phyloP scores from a whole-genome alignment of 2,888 invertebrate genomes.

The Pyrrhia umbra region DNA sequence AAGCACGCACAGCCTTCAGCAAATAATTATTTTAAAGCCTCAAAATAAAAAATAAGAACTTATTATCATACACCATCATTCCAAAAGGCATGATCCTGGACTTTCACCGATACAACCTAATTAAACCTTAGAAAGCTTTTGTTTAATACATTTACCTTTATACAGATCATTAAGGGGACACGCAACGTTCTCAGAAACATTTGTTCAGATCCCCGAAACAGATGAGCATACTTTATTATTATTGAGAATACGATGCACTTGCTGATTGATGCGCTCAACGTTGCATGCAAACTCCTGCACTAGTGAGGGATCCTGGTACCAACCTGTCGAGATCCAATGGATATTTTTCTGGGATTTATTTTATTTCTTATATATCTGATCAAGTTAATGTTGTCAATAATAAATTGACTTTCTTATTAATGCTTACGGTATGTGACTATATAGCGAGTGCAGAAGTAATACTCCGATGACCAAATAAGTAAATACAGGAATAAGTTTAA shows the following conservation, averaged over 20 bases:
- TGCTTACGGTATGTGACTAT: constrained; percentile 7
- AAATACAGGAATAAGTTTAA: constrained; percentile 22
- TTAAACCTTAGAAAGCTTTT: constrained; percentile 62
- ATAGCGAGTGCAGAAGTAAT: neutral
- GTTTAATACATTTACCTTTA: constrained; percentile 61
- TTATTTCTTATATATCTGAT: constrained; percentile 45
- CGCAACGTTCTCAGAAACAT: constrained; percentile 78
- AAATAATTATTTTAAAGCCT: constrained; percentile 23
- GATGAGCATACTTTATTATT: constrained; percentile 79
- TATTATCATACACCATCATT: constrained; percentile 34
- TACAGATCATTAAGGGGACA: constrained; percentile 64
- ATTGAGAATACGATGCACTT: constrained; percentile 71
- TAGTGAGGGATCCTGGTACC: constrained; percentile 47
- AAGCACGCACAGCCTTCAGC: neutral
- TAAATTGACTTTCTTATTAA: constrained; percentile 39
- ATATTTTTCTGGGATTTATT: constrained; percentile 49
- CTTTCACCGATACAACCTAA: constrained; percentile 57
- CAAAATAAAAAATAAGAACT: constrained; percentile 1
- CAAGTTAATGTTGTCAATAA: constrained; percentile 41
- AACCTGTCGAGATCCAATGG: constrained; percentile 38
- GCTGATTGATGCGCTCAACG: constrained; percentile 76
- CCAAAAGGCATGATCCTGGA: constrained; percentile 36
- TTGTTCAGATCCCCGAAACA: constrained; percentile 77
- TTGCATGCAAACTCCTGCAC: constrained; percentile 71
- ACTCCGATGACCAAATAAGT: constrained; percentile 23